Evolutionary conservation across 2,113 vertebrate genomes (phyloP).

Genomic region (Elgaria multicarinata): DNA sequence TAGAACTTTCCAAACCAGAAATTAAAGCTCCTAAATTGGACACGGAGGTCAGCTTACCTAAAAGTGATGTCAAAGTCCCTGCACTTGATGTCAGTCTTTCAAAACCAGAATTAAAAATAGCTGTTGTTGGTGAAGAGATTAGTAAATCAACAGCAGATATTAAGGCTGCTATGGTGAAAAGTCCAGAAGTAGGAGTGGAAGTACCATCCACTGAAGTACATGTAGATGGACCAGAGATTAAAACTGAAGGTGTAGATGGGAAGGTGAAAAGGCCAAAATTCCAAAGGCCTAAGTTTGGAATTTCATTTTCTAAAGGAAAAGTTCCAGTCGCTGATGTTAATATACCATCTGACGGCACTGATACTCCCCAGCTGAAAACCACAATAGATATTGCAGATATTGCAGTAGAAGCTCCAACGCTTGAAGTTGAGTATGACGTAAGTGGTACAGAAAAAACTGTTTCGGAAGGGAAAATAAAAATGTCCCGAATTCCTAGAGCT

Average conservation of each 20-base stretch:
- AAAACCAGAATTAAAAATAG: constrained; percentile 27
- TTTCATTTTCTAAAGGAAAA: constrained; percentile 41
- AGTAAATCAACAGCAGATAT: constrained; percentile 23
- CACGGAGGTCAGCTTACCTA: constrained; percentile 2
- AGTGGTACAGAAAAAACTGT: rapidly evolving
- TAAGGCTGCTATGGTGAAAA: background rate
- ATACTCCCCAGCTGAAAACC: constrained; percentile 49
- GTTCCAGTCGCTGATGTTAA: constrained; percentile 27
- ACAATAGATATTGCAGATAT: constrained; percentile 67
- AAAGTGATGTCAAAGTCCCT: constrained; percentile 17
- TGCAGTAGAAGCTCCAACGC: constrained; percentile 52
- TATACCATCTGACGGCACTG: constrained; percentile 50
- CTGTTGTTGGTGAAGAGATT: constrained; percentile 3
- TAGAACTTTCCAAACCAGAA: constrained; percentile 53
- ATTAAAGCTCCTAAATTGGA: constrained; percentile 40
- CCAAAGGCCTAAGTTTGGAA: constrained; percentile 67
- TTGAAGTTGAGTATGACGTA: background rate
- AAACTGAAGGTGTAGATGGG: background rate
- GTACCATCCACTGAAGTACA: background rate
- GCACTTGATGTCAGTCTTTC: constrained; percentile 29
- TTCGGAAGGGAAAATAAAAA: background rate
- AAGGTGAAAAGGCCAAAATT: constrained; percentile 64
- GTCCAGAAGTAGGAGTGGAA: background rate
- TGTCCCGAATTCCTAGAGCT: constrained; percentile 3
- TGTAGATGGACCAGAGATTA: background rate